Evolutionary conservation across 2,113 vertebrate species (phyloP).

Genomic region (Geothlypis trichas): DNA sequence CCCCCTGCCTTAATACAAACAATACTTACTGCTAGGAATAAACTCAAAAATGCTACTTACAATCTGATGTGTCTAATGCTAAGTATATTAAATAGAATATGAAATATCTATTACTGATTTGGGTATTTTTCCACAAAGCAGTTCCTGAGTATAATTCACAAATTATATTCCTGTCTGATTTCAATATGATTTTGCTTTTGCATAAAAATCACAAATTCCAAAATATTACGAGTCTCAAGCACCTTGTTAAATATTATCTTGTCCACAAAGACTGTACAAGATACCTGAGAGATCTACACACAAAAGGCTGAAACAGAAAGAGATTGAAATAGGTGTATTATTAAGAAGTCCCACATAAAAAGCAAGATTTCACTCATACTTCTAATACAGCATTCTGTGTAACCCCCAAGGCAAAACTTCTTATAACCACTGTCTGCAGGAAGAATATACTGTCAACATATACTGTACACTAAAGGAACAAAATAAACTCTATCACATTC

Average conservation of each 20-base stretch:
- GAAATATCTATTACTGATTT: neutral
- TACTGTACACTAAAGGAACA: neutral
- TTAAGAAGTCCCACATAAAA: neutral
- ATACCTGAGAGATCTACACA: neutral
- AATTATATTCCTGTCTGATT: neutral
- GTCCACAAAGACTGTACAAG: neutral
- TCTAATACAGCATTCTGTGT: neutral
- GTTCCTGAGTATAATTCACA: neutral
- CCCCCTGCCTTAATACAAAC: neutral
- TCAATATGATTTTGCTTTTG: neutral
- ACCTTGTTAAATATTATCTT: neutral
- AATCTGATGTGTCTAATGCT: neutral
- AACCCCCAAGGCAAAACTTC: neutral
- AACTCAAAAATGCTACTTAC: neutral
- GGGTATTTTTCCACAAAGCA: neutral
- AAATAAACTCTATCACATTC: neutral
- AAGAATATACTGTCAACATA: conserved; percentile 18
- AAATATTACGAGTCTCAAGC: neutral
- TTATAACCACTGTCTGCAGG: neutral
- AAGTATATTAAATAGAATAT: neutral
- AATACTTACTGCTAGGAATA: neutral
- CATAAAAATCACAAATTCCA: neutral
- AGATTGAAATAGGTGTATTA: neutral
- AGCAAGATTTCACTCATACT: neutral
- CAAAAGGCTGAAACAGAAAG: neutral